These are phyloP conservation scores for Aromia moschata DNA, from an alignment of 2,888 invertebrate species.

Conservation along the genomic window DNA sequence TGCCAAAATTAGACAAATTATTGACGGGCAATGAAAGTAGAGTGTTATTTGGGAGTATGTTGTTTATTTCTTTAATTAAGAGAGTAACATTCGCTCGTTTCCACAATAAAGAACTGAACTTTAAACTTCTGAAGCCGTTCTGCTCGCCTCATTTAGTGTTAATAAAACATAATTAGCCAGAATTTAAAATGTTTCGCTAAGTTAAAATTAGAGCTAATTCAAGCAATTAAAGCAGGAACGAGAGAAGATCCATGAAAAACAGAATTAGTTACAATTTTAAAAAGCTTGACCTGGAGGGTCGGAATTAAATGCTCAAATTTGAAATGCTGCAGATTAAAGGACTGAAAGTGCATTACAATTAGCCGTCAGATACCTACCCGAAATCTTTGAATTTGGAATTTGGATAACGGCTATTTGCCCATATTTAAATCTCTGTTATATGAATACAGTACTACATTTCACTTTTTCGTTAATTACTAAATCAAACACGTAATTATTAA, in stretches of 20 bases:
- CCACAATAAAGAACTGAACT: slow-evolving; percentile 2
- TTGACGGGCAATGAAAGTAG: too few species aligned
- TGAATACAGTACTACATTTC: too few species aligned
- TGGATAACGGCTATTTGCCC: too few species aligned
- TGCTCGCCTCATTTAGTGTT: slow-evolving; percentile 21
- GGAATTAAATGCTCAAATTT: slow-evolving; percentile 3
- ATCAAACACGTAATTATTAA: too few species aligned
- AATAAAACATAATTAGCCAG: slow-evolving; percentile 20
- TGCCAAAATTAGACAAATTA: too few species aligned
- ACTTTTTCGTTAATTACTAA: too few species aligned
- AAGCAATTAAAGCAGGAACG: slow-evolving; percentile 22
- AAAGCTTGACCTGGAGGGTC: slow-evolving; percentile 17
- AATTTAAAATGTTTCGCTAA: slow-evolving; percentile 26
- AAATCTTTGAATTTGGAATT: too few species aligned
- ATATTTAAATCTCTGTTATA: too few species aligned
- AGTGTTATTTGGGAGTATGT: neutral
- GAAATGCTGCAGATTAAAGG: slow-evolving; percentile 1
- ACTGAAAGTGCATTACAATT: neutral
- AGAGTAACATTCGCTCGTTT: neutral
- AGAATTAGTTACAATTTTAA: slow-evolving; percentile 18
- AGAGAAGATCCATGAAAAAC: slow-evolving; percentile 11
- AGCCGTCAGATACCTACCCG: neutral
- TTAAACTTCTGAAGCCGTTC: slow-evolving; percentile 11
- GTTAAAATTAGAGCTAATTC: slow-evolving; percentile 25
- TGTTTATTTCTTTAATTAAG: slow-evolving; percentile 15